These are phyloP conservation scores for Ammodytes marinus DNA, from an alignment of 2,113 vertebrate genomes.

Conservation along the genomic window DNA sequence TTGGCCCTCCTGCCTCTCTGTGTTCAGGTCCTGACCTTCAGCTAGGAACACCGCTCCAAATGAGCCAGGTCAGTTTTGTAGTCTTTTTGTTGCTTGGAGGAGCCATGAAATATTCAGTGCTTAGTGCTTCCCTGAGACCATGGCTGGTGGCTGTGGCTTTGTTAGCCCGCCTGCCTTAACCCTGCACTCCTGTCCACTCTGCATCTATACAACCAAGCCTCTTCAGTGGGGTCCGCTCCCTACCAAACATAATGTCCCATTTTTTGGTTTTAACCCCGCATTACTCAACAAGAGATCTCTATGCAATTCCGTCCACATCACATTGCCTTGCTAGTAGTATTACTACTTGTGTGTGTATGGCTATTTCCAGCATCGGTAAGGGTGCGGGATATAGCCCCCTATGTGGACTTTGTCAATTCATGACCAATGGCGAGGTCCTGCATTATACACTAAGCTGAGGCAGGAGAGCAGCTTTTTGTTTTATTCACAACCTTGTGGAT, in stretches of 20 bases:
- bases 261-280: constrained; percentile 49
- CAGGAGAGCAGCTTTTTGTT: constrained; percentile 84
- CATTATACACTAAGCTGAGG: constrained; percentile 84
- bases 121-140: constrained; percentile 93
- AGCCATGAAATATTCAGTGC: constrained; percentile 97
- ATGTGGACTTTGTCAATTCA: constrained; percentile 84
- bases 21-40: constrained; percentile 90
- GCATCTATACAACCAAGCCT: constrained; percentile 50
- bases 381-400: constrained; percentile 78
- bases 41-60: constrained; percentile 68
- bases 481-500: constrained; percentile 85
- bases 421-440: constrained; percentile 85
- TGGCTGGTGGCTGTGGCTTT: constrained; percentile 96
- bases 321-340: constrained; percentile 53
- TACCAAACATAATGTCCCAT: constrained; percentile 62
- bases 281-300: constrained; percentile 35
- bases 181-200: constrained; percentile 48
- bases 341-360: constrained; percentile 46
- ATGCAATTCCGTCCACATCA: constrained; percentile 55
- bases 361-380: constrained; percentile 79
- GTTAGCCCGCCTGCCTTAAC: constrained; percentile 86
- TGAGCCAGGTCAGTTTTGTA: constrained; percentile 89
- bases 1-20: constrained; percentile 80
- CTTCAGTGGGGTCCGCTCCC: constrained; percentile 44
- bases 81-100: constrained; percentile 95